A percentile compares a stretch with the other conserved stretches of the same genome.
phyloP scores from a whole-genome alignment of 2,113 vertebrate genomes.

The Glaucidium brasilianum region DNA sequence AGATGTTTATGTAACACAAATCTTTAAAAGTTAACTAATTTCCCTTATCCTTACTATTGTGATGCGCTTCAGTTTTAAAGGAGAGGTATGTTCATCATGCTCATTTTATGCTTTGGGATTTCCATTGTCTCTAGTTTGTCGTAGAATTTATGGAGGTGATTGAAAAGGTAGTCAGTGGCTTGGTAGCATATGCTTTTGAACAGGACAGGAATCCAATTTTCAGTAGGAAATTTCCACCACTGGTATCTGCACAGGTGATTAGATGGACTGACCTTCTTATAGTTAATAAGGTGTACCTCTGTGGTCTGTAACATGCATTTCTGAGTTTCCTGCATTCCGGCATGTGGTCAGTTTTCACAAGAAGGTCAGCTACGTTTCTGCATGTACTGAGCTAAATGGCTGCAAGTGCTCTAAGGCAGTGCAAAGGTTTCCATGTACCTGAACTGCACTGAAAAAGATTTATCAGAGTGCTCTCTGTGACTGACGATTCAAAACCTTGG shows the following conservation, averaged over 20 bases:
- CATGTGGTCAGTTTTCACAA: neutral
- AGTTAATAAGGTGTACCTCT: neutral
- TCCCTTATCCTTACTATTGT: slow-evolving; percentile 22
- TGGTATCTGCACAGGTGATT: neutral
- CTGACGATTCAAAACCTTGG: neutral
- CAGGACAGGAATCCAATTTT: neutral
- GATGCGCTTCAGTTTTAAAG: neutral
- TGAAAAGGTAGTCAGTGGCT: neutral
- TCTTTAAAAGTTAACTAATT: slow-evolving; percentile 45
- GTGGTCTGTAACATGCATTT: neutral
- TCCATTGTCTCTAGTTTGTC: slow-evolving; percentile 4
- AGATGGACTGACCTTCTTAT: neutral
- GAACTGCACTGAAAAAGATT: neutral
- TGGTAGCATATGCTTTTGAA: neutral
- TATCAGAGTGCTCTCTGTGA: neutral
- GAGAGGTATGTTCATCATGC: neutral
- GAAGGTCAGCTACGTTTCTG: neutral
- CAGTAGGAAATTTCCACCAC: neutral
- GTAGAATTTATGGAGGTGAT: neutral
- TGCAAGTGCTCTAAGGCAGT: neutral
- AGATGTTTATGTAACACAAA: slow-evolving; percentile 34
- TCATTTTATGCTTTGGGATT: neutral
- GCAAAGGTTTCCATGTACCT: neutral
- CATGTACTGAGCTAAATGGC: neutral
- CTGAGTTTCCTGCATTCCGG: neutral